These are phyloP conservation scores for Platycheirus rosarum DNA, from an alignment of 2,888 invertebrate species.

Conservation along the genomic window DNA sequence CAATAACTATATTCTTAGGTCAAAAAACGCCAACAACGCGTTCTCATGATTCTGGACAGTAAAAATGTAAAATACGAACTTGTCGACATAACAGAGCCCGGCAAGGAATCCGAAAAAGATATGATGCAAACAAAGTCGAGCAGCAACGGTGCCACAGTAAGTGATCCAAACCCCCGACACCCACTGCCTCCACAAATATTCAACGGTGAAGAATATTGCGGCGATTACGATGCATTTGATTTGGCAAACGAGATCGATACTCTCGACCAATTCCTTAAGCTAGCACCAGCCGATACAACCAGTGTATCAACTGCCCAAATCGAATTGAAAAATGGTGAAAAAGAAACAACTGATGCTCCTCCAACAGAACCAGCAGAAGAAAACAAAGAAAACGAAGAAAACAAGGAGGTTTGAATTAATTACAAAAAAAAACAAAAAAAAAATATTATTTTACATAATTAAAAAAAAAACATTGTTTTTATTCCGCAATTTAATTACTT, in stretches of 20 bases:
- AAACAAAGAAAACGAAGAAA: conserved; percentile 78
- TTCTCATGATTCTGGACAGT: conserved; percentile 96
- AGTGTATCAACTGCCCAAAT: conserved; percentile 83
- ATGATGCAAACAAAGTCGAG: conserved; percentile 95
- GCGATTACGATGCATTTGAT: conserved; percentile 97
- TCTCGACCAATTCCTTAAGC: conserved; percentile 93
- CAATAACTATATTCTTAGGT: too few species aligned
- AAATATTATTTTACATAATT: conserved; percentile 28
- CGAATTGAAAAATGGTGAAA: conserved; percentile 80
- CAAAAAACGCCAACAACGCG: conserved; percentile 96
- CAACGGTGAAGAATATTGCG: conserved; percentile 92
- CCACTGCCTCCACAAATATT: conserved; percentile 97
- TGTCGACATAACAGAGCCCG: conserved; percentile 97
- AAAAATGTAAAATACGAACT: conserved; percentile 94
- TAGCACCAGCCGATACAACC: conserved; percentile 85
- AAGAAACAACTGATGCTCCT: conserved; percentile 80
- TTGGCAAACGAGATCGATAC: conserved; percentile 95
- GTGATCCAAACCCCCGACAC: conserved; percentile 89
- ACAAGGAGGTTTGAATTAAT: conserved; percentile 76
- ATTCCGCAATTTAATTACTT: conserved; percentile 68
- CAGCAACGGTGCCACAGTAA: conserved; percentile 88
- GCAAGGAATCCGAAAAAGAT: conserved; percentile 92
- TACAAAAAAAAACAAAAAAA: conserved; percentile 27
- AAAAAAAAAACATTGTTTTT: conserved; percentile 35
- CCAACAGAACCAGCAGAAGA: conserved; percentile 81